Percentiles rank a stretch among this genome's conserved stretches.
Evolutionary conservation across 1,140 invertebrate species (phyloP).

Genomic region (Drosophila pallidifrons): DNA sequence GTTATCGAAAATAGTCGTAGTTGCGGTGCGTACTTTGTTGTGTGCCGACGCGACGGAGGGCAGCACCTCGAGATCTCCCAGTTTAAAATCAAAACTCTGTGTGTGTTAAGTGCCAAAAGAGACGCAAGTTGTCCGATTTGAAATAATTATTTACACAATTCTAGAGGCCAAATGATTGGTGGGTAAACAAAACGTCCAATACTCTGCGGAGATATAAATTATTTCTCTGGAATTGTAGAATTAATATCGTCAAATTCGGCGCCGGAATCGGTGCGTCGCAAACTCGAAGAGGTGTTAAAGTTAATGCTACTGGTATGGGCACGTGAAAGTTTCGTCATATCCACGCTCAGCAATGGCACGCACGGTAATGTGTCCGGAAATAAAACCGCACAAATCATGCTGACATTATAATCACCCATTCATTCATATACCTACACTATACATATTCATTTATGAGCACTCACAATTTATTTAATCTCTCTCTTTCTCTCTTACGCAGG

Average conservation of each 20-base stretch:
- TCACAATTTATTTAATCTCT: neutral
- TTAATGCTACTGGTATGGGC: constrained; percentile 93
- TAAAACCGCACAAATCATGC: constrained; percentile 73
- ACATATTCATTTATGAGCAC: neutral
- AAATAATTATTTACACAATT: constrained; percentile 61
- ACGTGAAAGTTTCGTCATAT: constrained; percentile 89
- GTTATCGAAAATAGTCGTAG: constrained; percentile 67
- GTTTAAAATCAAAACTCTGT: constrained; percentile 38
- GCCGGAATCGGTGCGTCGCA: constrained; percentile 87
- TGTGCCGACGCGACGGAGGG: constrained; percentile 45
- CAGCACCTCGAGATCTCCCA: constrained; percentile 11
- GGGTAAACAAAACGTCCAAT: constrained; percentile 61
- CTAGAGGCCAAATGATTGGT: constrained; percentile 69
- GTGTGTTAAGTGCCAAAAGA: constrained; percentile 50
- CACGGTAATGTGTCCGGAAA: constrained; percentile 86
- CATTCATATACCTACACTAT: constrained; percentile 10
- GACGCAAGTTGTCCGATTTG: constrained; percentile 13
- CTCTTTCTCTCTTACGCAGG: constrained; percentile 86
- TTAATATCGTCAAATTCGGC: constrained; percentile 83
- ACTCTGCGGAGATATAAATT: neutral
- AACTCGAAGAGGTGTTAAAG: constrained; percentile 91
- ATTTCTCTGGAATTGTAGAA: constrained; percentile 53
- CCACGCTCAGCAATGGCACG: constrained; percentile 86
- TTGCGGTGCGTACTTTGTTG: constrained; percentile 74
- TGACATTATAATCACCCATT: constrained; percentile 7